Evolutionary conservation across 2,888 invertebrate species (phyloP).

Genomic region (Gisinianus flammeolus): DNA sequence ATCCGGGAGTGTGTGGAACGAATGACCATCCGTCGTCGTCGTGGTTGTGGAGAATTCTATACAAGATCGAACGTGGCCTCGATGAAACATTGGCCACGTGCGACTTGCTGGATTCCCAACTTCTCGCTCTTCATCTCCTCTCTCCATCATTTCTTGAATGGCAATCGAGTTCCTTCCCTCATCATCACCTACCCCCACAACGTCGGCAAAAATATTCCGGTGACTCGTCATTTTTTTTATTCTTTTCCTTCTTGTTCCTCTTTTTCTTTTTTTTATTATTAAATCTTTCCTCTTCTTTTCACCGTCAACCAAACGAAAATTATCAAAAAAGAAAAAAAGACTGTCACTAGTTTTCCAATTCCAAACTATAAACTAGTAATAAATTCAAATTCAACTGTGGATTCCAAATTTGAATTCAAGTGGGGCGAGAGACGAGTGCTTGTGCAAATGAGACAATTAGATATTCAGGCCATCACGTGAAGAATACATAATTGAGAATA

Average conservation of each 20-base stretch:
- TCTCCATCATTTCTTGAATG: neutral
- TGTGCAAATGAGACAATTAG: slow-evolving; percentile 28
- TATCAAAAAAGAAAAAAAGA: neutral
- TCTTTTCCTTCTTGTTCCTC: slow-evolving; percentile 3
- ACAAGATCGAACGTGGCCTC: slow-evolving; percentile 53
- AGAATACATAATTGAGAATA: slow-evolving; percentile 25
- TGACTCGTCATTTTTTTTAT: slow-evolving; percentile 29
- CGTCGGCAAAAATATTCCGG: slow-evolving; percentile 29
- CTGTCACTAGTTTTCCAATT: neutral
- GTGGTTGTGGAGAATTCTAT: slow-evolving; percentile 51
- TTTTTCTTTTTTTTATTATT: neutral
- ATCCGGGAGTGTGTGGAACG: neutral
- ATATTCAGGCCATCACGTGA: slow-evolving; percentile 33
- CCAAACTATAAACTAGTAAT: neutral
- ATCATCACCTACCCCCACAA: neutral
- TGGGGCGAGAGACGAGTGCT: neutral
- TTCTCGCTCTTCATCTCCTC: neutral
- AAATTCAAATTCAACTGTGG: slow-evolving; percentile 6
- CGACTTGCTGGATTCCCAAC: slow-evolving; percentile 42
- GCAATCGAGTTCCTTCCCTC: neutral
- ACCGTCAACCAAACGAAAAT: slow-evolving; percentile 16
- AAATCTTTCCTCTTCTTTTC: slow-evolving; percentile 8
- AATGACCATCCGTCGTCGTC: neutral
- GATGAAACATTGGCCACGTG: slow-evolving; percentile 54
- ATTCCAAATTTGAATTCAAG: neutral